Conservation (phyloP, 37 sponge, comb jelly and placozoan species). For the Ianthella basta region DNA sequence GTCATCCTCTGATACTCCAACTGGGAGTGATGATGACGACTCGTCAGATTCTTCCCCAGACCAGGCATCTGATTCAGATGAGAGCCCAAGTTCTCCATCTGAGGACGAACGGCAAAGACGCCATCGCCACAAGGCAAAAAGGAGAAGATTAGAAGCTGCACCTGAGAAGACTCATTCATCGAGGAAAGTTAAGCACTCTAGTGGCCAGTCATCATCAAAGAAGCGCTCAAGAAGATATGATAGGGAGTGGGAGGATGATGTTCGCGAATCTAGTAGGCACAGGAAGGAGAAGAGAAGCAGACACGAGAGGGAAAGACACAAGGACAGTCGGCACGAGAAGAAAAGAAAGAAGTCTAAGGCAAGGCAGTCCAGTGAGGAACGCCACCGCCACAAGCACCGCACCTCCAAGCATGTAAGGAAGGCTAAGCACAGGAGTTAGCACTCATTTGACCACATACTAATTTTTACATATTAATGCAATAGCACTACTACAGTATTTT, state of each 20-base stretch:
- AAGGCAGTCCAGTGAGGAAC: background rate
- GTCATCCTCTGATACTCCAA: background rate
- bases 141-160: too few species aligned
- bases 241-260: background rate
- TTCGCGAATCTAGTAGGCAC: background rate
- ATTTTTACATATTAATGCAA: background rate
- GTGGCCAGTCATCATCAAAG: background rate
- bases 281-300: constrained; percentile 7
- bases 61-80: background rate
- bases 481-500: background rate
- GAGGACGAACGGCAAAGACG: too few species aligned
- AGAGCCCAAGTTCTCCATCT: too few species aligned
- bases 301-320: background rate
- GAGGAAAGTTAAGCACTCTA: too few species aligned
- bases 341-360: background rate
- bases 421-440: background rate
- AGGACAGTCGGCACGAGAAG: constrained; percentile 3
- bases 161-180: too few species aligned
- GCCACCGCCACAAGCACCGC: background rate
- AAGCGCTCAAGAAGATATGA: background rate
- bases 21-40: background rate
- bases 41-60: background rate
- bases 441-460: background rate
- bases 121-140: too few species aligned
- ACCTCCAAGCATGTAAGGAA: background rate